phyloP scores from a whole-genome alignment of 1,140 invertebrate genomes.

The Laupala kohalensis region DNA sequence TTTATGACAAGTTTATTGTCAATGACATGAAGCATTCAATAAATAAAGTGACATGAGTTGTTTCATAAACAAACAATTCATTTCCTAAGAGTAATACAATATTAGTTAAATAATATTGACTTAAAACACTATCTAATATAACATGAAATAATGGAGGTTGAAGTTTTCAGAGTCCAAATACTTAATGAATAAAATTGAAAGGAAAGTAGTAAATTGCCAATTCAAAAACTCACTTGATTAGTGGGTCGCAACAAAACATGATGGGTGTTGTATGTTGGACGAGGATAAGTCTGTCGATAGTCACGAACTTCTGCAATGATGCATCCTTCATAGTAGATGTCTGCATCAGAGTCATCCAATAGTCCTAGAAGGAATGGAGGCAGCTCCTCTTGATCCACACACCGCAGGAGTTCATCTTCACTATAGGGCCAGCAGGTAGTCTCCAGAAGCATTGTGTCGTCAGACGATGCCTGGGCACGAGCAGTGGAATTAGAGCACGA shows the following conservation, averaged over 20 bases:
- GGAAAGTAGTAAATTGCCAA: too few relatives aligned
- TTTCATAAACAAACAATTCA: too few relatives aligned
- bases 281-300: slow-evolving; percentile 61
- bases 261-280: slow-evolving; percentile 53
- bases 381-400: slow-evolving; percentile 73
- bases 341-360: slow-evolving; percentile 61
- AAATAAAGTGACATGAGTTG: too few relatives aligned
- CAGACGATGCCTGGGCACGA: neutral
- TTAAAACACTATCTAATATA: too few relatives aligned
- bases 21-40: too few relatives aligned
- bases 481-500: neutral
- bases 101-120: too few relatives aligned
- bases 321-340: slow-evolving; percentile 82
- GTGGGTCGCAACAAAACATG: slow-evolving; percentile 81
- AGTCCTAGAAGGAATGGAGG: slow-evolving; percentile 74
- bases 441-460: neutral
- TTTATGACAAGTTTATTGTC: too few relatives aligned
- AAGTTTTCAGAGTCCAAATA: too few relatives aligned
- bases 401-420: slow-evolving; percentile 43
- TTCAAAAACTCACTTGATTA: slow-evolving; percentile 52
- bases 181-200: too few relatives aligned
- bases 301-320: slow-evolving; percentile 84
- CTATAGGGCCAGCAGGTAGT: slow-evolving; percentile 32
- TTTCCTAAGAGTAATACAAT: too few relatives aligned
- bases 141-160: too few relatives aligned